Percentiles rank a stretch among this genome's conserved stretches.
Conservation (phyloP, 1,140 invertebrate genomes). For the Drosophila azteca region DNA sequence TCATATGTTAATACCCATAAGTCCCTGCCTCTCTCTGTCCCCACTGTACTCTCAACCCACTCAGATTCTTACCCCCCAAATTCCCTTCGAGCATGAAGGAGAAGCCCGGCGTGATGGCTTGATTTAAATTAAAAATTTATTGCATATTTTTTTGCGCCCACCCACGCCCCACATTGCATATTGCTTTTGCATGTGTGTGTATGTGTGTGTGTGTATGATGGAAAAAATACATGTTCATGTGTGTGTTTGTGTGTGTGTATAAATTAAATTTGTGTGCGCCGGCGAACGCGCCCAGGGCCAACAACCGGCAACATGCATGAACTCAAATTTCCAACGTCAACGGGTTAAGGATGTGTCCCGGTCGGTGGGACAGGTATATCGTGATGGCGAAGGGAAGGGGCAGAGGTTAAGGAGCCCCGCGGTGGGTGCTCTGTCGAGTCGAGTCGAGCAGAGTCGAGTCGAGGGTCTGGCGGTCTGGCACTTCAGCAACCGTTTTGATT, state of each 20-base stretch:
- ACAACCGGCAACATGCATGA: slow-evolving; percentile 67
- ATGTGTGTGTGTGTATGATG: slow-evolving; percentile 10
- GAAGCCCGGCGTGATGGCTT: slow-evolving; percentile 52
- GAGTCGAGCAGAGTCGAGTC: not conserved
- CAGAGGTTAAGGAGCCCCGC: slow-evolving; percentile 3
- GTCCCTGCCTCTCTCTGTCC: slow-evolving; percentile 1
- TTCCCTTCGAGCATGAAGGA: slow-evolving; percentile 15
- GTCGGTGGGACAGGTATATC: slow-evolving; percentile 4
- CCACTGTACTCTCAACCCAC: not conserved
- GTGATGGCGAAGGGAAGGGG: not conserved
- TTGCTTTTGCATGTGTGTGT: slow-evolving; percentile 20
- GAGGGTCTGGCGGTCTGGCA: slow-evolving; percentile 44
- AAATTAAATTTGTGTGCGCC: slow-evolving; percentile 76
- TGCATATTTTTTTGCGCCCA: slow-evolving; percentile 75
- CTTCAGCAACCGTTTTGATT: slow-evolving; percentile 79
- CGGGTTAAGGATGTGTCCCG: slow-evolving; percentile 64
- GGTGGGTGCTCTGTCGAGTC: slow-evolving; percentile 23
- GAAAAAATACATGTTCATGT: slow-evolving; percentile 31
- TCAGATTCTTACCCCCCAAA: slow-evolving; percentile 15
- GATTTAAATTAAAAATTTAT: slow-evolving; percentile 82
- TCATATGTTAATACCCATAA: slow-evolving; percentile 65
- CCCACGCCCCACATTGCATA: slow-evolving; percentile 43
- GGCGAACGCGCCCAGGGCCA: slow-evolving; percentile 59
- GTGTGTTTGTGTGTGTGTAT: slow-evolving; percentile 44
- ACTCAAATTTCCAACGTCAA: slow-evolving; percentile 75